A percentile compares a stretch with the other conserved stretches of the same genome.
Evolutionary conservation across 1,140 invertebrate species (phyloP).

Genomic region (Teleogryllus occipitalis): DNA sequence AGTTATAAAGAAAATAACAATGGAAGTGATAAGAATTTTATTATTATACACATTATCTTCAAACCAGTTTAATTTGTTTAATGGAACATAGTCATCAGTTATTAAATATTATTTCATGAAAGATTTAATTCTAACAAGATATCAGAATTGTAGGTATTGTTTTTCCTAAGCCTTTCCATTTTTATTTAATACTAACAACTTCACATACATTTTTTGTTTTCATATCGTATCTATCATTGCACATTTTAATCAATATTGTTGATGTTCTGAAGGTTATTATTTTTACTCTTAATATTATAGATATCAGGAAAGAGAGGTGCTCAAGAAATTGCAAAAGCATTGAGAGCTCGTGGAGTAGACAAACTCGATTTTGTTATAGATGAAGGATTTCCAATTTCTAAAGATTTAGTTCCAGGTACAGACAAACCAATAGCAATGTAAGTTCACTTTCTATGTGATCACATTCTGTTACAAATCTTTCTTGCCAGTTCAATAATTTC

Average conservation of each 20-base stretch:
- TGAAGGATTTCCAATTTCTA: constrained; percentile 42
- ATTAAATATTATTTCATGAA: too few relatives aligned
- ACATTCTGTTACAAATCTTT: too few relatives aligned
- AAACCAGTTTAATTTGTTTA: too few relatives aligned
- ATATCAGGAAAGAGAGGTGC: constrained; percentile 40
- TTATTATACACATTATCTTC: too few relatives aligned
- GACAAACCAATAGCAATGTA: constrained; percentile 40
- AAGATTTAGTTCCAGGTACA: constrained; percentile 38
- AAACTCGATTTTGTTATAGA: constrained; percentile 46
- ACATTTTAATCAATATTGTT: neutral
- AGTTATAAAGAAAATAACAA: too few relatives aligned
- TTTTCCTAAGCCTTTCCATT: too few relatives aligned
- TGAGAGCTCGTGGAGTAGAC: constrained; percentile 34
- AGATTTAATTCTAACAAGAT: too few relatives aligned
- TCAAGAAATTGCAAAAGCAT: constrained; percentile 32
- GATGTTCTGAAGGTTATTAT: constrained; percentile 6
- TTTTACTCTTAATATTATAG: constrained; percentile 26
- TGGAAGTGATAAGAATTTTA: too few relatives aligned
- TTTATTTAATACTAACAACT: neutral
- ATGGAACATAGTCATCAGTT: too few relatives aligned
- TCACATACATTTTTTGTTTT: too few relatives aligned
- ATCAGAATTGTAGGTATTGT: too few relatives aligned
- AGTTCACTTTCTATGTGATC: constrained; percentile 18
- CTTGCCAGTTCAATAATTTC: too few relatives aligned
- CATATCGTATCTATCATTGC: neutral